Conservation (phyloP, 53 echinoderm and acorn worm genomes). For the Henricia sp. region DNA sequence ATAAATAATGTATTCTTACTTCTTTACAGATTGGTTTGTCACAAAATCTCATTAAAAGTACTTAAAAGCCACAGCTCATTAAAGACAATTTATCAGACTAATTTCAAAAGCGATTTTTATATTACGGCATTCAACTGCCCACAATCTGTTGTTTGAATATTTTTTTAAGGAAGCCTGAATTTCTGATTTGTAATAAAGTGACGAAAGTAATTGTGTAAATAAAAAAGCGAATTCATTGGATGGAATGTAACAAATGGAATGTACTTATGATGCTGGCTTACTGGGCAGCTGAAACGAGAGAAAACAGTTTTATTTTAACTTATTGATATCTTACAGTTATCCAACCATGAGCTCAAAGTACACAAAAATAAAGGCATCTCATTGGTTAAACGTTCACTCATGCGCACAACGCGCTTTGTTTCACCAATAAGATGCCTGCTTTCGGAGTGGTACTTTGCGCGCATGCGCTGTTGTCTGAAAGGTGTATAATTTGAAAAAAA, state of each 20-base stretch:
- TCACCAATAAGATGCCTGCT: too few species aligned
- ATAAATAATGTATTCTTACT: neutral
- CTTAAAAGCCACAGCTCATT: slow-evolving; percentile 21
- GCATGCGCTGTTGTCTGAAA: too few species aligned
- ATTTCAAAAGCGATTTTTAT: slow-evolving; percentile 31
- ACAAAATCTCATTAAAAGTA: slow-evolving; percentile 36
- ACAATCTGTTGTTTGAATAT: slow-evolving; percentile 37
- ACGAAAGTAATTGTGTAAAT: slow-evolving; percentile 12
- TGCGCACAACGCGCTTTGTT: too few species aligned
- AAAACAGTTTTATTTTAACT: slow-evolving; percentile 39
- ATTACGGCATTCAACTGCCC: slow-evolving; percentile 22
- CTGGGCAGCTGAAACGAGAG: slow-evolving; percentile 35
- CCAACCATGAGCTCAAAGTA: too few species aligned
- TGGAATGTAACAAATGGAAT: slow-evolving; percentile 15
- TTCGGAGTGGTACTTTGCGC: too few species aligned
- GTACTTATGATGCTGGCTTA: slow-evolving; percentile 52
- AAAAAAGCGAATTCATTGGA: slow-evolving; percentile 9
- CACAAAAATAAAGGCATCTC: too few species aligned
- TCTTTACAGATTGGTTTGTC: neutral
- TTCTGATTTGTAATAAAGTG: slow-evolving; percentile 16
- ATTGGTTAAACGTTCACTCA: too few species aligned
- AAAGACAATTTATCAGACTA: neutral
- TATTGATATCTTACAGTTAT: too few species aligned
- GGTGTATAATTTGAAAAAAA: too few species aligned
- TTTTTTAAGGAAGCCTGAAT: slow-evolving; percentile 14